These are phyloP conservation scores for Harpagus bidentatus DNA, from an alignment of 2,113 vertebrate species.

Conservation along the genomic window DNA sequence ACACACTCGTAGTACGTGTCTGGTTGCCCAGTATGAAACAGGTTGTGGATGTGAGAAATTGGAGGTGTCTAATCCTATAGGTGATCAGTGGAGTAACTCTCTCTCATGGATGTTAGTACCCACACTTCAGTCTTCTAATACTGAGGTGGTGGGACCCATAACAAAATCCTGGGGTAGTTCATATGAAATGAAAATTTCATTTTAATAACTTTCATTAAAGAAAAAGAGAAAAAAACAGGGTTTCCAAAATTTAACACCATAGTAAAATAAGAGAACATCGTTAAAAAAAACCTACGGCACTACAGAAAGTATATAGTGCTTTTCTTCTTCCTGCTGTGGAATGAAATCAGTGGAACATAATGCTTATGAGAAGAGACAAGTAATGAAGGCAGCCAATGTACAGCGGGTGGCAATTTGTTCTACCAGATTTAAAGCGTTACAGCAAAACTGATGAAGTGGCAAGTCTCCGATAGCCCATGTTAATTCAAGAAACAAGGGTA, in stretches of 20 bases:
- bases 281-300: fast-evolving
- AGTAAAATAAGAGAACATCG: not conserved
- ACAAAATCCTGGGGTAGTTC: not conserved
- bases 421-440: not conserved
- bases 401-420: not conserved
- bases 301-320: not conserved
- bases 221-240: not conserved
- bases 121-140: not conserved
- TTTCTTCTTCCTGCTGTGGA: not conserved
- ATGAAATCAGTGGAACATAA: not conserved
- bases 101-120: not conserved
- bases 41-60: not conserved
- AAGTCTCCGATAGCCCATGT: not conserved
- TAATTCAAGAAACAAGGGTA: not conserved
- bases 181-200: not conserved
- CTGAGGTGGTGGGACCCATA: not conserved
- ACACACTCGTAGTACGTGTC: not conserved
- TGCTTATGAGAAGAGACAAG: not conserved
- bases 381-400: not conserved
- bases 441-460: not conserved
- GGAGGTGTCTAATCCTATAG: not conserved
- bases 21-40: not conserved
- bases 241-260: not conserved
- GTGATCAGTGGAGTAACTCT: not conserved
- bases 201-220: not conserved